phyloP scores from a whole-genome alignment of 2,888 invertebrate genomes.

The Chelonus formosanus region DNA sequence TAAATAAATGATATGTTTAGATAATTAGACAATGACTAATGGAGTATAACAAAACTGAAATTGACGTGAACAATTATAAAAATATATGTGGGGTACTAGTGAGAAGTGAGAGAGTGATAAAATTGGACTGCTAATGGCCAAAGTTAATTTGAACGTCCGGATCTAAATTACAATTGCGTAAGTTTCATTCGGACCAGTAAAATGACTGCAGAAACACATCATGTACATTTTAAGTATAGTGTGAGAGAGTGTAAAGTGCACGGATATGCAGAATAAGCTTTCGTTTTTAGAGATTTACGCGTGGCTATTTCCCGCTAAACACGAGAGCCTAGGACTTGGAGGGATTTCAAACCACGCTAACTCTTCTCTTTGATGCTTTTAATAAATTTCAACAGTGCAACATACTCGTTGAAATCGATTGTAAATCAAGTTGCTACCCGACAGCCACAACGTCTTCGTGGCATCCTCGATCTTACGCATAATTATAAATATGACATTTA shows the following conservation, averaged over 20 bases:
- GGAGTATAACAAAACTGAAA: background rate
- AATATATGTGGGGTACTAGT: slow-evolving; percentile 1
- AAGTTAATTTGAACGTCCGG: slow-evolving; percentile 37
- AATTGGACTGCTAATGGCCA: slow-evolving; percentile 35
- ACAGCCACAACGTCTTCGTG: slow-evolving; percentile 20
- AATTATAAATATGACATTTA: slow-evolving; percentile 37
- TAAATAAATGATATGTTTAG: slow-evolving; percentile 1
- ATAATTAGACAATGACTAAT: background rate
- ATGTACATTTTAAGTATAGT: slow-evolving; percentile 3
- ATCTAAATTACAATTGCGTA: slow-evolving; percentile 46
- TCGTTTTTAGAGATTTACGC: slow-evolving; percentile 43
- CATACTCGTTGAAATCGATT: slow-evolving; percentile 44
- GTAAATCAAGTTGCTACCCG: slow-evolving; percentile 40
- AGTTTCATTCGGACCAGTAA: slow-evolving; percentile 28
- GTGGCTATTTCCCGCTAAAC: slow-evolving; percentile 45
- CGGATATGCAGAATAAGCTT: slow-evolving; percentile 20
- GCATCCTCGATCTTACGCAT: slow-evolving; percentile 23
- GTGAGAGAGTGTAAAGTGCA: background rate
- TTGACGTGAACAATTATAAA: slow-evolving; percentile 11
- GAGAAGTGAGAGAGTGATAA: slow-evolving; percentile 26
- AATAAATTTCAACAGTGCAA: slow-evolving; percentile 47
- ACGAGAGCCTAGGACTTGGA: slow-evolving; percentile 41
- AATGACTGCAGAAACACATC: slow-evolving; percentile 3
- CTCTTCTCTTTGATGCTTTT: slow-evolving; percentile 45
- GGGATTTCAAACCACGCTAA: slow-evolving; percentile 43